phyloP scores from a whole-genome alignment of 2,888 invertebrate species.

The Ephialtes manifestator region DNA sequence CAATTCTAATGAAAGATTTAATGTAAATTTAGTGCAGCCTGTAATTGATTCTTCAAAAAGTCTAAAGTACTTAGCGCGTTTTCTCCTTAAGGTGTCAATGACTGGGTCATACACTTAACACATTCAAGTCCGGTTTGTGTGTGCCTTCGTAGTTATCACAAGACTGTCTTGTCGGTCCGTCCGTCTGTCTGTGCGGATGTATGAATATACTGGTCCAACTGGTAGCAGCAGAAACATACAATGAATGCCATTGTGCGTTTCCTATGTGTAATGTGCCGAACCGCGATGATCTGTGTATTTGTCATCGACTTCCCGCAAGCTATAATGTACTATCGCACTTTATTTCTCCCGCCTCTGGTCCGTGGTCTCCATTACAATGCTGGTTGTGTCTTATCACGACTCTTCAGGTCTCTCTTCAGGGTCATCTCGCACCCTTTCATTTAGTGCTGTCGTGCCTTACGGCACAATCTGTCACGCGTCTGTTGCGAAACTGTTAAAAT shows the following conservation, averaged over 20 bases:
- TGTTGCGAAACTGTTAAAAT: neutral
- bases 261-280: constrained; percentile 24
- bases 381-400: neutral
- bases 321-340: constrained; percentile 45
- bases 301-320: constrained; percentile 64
- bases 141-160: constrained; percentile 64
- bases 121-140: constrained; percentile 24
- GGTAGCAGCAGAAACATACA: constrained; percentile 68
- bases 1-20: neutral
- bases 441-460: constrained; percentile 22
- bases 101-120: neutral
- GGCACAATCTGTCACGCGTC: constrained; percentile 42
- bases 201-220: constrained; percentile 5
- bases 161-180: constrained; percentile 66
- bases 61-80: neutral
- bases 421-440: constrained; percentile 33
- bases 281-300: constrained; percentile 64
- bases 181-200: constrained; percentile 35
- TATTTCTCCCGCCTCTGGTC: constrained; percentile 30
- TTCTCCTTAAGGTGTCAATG: constrained; percentile 15
- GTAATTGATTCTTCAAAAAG: neutral
- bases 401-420: neutral
- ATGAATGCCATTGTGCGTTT: constrained; percentile 76
- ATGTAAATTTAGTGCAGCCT: neutral
- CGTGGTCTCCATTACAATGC: neutral